Evolutionary conservation across 2,888 invertebrate species (phyloP).

Genomic region (Amblyjoppa proteus): DNA sequence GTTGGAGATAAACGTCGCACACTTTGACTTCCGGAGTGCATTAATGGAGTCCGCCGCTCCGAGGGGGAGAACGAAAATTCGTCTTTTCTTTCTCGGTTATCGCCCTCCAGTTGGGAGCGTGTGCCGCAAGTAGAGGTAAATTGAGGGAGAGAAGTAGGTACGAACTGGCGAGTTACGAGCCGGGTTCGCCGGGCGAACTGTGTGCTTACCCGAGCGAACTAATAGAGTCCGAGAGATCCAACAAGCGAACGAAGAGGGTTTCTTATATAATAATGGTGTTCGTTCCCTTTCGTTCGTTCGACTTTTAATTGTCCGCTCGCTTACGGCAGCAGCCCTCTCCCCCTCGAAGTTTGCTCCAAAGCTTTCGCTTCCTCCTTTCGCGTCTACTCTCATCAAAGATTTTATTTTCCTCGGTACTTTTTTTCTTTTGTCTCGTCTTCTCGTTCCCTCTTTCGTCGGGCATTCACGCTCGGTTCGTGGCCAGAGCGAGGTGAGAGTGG

Average conservation of each 20-base stretch:
- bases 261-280: slow-evolving; percentile 47
- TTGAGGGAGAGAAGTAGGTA: slow-evolving; percentile 26
- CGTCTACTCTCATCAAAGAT: slow-evolving; percentile 6
- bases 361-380: slow-evolving; percentile 39
- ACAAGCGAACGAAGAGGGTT: slow-evolving; percentile 36
- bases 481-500: neutral
- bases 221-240: slow-evolving; percentile 44
- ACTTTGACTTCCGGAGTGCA: slow-evolving; percentile 43
- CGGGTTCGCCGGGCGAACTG: slow-evolving; percentile 23
- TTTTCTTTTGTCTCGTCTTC: slow-evolving; percentile 7
- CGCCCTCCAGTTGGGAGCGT: too few species aligned
- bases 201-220: slow-evolving; percentile 55
- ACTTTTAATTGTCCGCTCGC: slow-evolving; percentile 54
- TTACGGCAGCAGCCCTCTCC: slow-evolving; percentile 29
- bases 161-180: slow-evolving; percentile 42
- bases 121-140: slow-evolving; percentile 22
- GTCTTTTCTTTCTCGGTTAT: too few species aligned
- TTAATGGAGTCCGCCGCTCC: slow-evolving; percentile 5
- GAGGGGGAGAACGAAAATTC: neutral
- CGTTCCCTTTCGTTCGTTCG: slow-evolving; percentile 19
- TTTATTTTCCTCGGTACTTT: neutral
- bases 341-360: slow-evolving; percentile 49
- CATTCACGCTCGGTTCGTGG: slow-evolving; percentile 18
- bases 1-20: neutral
- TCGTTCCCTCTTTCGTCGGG: slow-evolving; percentile 12